Conservation (phyloP, 2,797 vertebrate genomes). For the Bradypus variegatus region DNA sequence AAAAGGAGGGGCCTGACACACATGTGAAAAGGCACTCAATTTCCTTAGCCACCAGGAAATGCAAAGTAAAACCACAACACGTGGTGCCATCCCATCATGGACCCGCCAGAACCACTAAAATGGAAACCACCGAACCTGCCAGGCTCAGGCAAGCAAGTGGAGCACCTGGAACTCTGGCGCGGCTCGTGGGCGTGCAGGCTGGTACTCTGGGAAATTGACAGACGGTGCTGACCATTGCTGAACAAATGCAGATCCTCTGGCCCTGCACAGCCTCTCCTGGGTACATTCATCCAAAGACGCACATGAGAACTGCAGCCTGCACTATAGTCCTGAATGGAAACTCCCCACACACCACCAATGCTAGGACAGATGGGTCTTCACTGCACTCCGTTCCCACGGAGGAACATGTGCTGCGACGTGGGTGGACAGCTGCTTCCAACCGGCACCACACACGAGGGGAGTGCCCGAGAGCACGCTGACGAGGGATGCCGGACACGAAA, state of each 20-base stretch:
- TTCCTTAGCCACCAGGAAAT: neutral
- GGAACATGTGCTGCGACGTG: too few species aligned
- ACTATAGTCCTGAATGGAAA: too few species aligned
- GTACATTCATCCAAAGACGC: fast-evolving
- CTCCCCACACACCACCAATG: fast-evolving
- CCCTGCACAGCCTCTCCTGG: neutral
- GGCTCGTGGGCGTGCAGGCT: fast-evolving
- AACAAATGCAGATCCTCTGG: fast-evolving
- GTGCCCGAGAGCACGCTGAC: fast-evolving
- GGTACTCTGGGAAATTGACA: fast-evolving
- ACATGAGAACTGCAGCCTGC: too few species aligned
- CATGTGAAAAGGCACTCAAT: neutral
- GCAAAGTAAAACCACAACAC: neutral
- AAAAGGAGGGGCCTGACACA: neutral
- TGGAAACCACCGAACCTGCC: fast-evolving
- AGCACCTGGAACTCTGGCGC: fast-evolving
- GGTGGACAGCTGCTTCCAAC: too few species aligned
- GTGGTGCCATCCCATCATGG: fast-evolving
- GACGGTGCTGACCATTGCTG: fast-evolving
- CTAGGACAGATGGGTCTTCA: fast-evolving
- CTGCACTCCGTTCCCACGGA: fast-evolving
- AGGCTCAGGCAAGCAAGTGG: fast-evolving
- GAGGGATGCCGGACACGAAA: fast-evolving
- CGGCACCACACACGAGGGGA: too few species aligned
- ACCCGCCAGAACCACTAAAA: neutral